Evolutionary conservation across 2,797 vertebrate species (phyloP), one percentile per base, ranked within the genome.

Genomic region (Peromyscus eremicus): DNA sequence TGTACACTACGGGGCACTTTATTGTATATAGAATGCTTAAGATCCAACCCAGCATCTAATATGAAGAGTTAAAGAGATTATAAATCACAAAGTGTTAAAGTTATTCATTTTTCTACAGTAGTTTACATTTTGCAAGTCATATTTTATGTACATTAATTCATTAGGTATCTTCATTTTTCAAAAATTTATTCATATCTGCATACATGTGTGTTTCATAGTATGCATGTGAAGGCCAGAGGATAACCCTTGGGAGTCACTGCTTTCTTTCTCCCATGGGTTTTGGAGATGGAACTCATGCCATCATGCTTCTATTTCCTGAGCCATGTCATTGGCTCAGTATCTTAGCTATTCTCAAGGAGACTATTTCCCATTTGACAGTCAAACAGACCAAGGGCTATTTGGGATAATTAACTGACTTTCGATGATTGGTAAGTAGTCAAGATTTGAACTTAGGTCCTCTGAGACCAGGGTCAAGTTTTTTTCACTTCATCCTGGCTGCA

Each of bases 61-160:
- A 37, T 89, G 96, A n/a, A 66, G 32, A 29, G 13, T 14, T 73
- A 75, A 83, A 97, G 80, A 89, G 57, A 83, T 90, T 76, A 90
- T 52, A 55, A 91, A 73, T 14, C 43, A 89, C 14, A 90, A 46
- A 93, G 43, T 37, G 6, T 84, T 4, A 6, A 91, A 49, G 32
- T 86, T 91, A 13, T 19, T 88, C 34, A 57, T 10, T 16, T 55
- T 79, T n/a, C 55, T 73, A 55, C 13, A 55, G 29, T 80, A 66
- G 6, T 4, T 96, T 96, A 94, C 93, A 95, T 93, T 93, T 90
- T 93, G 77, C 70, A 94, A 71, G 93, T 46, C n/a, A 87, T 93
- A 73, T 80, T 57, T 57, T 57, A 57, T 57, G 3, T 57, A 57
- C 55, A 57, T 92, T 70, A 79, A 6, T 55, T 92, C 23, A 82